Conservation (phyloP, 2,113 vertebrate genomes). For the Macrotis lagotis region DNA sequence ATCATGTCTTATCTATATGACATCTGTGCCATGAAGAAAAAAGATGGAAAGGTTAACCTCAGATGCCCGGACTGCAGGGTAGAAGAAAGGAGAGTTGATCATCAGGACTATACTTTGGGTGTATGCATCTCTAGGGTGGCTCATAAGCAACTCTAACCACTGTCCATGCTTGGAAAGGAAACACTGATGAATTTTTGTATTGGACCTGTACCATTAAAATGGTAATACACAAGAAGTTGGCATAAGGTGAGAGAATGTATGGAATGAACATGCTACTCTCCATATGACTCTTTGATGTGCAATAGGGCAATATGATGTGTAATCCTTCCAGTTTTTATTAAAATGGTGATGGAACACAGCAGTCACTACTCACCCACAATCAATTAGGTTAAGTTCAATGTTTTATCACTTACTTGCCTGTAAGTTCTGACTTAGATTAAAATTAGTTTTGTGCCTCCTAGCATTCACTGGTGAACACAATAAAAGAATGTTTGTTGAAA, state of each 20-base stretch:
- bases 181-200: neutral
- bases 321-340: neutral
- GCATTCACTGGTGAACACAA: neutral
- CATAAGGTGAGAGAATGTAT: neutral
- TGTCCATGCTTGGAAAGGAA: neutral
- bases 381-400: neutral
- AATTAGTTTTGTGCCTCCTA: neutral
- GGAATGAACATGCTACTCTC: neutral
- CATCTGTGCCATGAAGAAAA: conserved; percentile 31
- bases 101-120: neutral
- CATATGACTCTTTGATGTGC: neutral
- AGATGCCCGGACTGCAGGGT: neutral
- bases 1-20: conserved; percentile 33
- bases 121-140: neutral
- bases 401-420: conserved; percentile 18
- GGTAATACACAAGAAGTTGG: neutral
- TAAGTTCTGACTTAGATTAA: neutral
- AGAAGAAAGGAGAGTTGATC: neutral
- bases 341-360: neutral
- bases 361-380: neutral
- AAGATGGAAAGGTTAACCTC: neutral
- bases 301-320: neutral
- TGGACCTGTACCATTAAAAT: neutral
- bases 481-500: neutral
- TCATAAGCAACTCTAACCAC: neutral